These are phyloP conservation scores for Eulemur macaco DNA, from an alignment of 2,113 vertebrate genomes.

Conservation along the genomic window DNA sequence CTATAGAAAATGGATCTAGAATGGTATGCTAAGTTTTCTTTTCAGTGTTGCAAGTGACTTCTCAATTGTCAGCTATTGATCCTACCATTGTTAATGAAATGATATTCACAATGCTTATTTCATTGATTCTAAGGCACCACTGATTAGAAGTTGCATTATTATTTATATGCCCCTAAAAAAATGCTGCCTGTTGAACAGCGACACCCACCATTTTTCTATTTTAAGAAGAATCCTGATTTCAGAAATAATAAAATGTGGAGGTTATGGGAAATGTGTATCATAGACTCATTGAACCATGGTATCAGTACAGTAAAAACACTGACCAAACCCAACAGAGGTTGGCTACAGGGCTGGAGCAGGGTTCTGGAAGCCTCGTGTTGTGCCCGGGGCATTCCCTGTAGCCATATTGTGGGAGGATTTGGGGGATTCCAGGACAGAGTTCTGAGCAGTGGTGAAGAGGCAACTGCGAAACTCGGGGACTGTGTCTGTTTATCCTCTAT, in stretches of 20 bases:
- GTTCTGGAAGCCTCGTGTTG: background rate
- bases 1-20: background rate
- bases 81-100: background rate
- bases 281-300: background rate
- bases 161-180: background rate
- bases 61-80: background rate
- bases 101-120: background rate
- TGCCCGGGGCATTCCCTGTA: background rate
- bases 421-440: background rate
- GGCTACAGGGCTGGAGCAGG: background rate
- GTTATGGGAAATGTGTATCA: background rate
- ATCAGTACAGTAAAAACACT: background rate
- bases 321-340: background rate
- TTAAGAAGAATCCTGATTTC: background rate
- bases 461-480: background rate
- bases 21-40: background rate
- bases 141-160: background rate
- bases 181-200: background rate
- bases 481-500: background rate
- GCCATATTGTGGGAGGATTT: background rate
- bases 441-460: background rate
- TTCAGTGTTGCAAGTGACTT: background rate
- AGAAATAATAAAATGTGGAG: background rate
- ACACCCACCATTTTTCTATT: background rate
- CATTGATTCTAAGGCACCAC: background rate